A percentile compares a stretch with the other conserved stretches of the same genome.
Evolutionary conservation across 1,140 invertebrate species (phyloP).

Genomic region (Drosophila melanica): DNA sequence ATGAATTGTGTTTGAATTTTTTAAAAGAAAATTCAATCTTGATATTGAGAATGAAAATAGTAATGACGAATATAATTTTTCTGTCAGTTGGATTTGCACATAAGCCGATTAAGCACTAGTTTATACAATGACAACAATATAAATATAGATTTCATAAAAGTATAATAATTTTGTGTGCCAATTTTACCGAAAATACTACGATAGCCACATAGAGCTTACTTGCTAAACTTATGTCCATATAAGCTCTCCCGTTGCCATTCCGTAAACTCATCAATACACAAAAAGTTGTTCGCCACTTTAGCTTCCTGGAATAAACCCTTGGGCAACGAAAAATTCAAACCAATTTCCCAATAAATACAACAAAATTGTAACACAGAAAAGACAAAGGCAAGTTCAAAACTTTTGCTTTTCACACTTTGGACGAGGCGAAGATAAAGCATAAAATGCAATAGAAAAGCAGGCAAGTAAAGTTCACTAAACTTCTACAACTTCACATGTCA

Average conservation of each 20-base stretch:
- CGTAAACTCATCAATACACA: background rate
- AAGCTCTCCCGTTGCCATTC: no score
- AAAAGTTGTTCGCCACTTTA: slow-evolving; percentile 3
- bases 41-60: no score
- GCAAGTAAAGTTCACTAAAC: slow-evolving; percentile 72
- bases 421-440: slow-evolving; percentile 22
- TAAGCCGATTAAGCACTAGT: no score
- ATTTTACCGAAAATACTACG: no score
- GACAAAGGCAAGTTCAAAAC: slow-evolving; percentile 48
- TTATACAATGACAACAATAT: no score
- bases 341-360: slow-evolving; percentile 13
- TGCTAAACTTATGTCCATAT: no score
- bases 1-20: no score
- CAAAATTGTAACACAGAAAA: slow-evolving; percentile 21
- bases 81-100: no score
- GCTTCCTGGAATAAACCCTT: slow-evolving; percentile 29
- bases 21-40: no score
- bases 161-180: no score
- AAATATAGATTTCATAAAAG: no score
- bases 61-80: no score
- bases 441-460: slow-evolving; percentile 50
- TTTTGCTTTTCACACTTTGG: slow-evolving; percentile 69
- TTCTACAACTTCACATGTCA: slow-evolving; percentile 81
- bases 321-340: background rate
- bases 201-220: background rate